Evolutionary conservation across 2,888 invertebrate species (phyloP).

Genomic region (Ptilodon capucinus): DNA sequence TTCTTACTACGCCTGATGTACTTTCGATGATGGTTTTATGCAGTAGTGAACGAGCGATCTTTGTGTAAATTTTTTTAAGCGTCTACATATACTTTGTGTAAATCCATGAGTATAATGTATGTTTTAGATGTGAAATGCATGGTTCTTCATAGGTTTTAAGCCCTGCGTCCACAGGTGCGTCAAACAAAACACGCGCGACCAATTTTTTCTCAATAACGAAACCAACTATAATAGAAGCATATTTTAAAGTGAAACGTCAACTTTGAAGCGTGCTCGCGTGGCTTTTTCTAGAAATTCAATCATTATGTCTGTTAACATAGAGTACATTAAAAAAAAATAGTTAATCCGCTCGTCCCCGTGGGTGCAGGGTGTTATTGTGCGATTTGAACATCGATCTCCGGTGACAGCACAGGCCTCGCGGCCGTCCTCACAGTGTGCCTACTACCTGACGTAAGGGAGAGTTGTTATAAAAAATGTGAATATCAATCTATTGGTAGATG

Average conservation of each 20-base stretch:
- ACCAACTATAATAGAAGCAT: too few species aligned
- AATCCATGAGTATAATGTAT: not conserved
- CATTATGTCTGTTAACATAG: too few species aligned
- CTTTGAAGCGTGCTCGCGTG: too few species aligned
- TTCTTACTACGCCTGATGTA: not conserved
- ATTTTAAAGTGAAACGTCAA: too few species aligned
- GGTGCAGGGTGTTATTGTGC: too few species aligned
- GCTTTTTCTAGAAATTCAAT: too few species aligned
- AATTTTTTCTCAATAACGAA: too few species aligned
- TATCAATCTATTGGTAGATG: not conserved
- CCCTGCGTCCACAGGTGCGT: too few species aligned
- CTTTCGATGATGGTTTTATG: not conserved
- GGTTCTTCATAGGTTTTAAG: constrained; percentile 9
- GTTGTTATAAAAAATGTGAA: constrained; percentile 19
- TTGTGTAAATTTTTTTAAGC: not conserved
- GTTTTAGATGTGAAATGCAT: not conserved
- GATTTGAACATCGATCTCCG: constrained; percentile 38
- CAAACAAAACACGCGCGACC: too few species aligned
- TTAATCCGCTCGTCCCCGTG: too few species aligned
- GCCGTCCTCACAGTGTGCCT: constrained; percentile 71
- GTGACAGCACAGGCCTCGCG: constrained; percentile 56
- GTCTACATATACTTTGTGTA: too few species aligned
- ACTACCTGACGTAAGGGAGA: constrained; percentile 40
- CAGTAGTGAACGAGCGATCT: not conserved
- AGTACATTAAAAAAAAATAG: too few species aligned